A percentile compares a stretch with the other conserved stretches of the same genome.
Evolutionary conservation across 2,113 vertebrate species (phyloP).

Genomic region (Macrotus californicus): DNA sequence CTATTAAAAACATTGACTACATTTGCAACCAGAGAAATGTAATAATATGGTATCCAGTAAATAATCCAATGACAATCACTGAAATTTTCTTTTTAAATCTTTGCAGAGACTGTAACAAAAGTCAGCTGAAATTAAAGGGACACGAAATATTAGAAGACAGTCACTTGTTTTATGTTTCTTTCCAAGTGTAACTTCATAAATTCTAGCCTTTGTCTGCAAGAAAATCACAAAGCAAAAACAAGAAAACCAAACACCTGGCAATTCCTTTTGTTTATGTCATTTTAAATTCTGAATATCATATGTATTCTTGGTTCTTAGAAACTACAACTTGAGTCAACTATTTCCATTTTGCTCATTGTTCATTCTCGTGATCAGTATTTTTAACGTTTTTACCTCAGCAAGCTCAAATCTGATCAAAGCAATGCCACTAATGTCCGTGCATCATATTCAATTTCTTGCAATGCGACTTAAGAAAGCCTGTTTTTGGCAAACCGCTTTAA

Average conservation of each 20-base stretch:
- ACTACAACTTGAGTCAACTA: background rate
- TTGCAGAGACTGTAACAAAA: background rate
- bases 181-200: conserved; percentile 37
- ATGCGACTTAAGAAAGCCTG: background rate
- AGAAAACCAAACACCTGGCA: background rate
- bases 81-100: conserved; percentile 29
- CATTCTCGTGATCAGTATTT: background rate
- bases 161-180: background rate
- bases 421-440: background rate
- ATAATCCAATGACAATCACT: background rate
- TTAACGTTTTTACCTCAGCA: background rate
- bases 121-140: background rate
- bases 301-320: background rate
- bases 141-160: background rate
- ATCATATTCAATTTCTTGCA: background rate
- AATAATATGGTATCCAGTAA: background rate
- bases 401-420: conserved; percentile 12
- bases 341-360: background rate
- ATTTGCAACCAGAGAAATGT: background rate
- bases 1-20: background rate
- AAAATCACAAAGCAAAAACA: conserved; percentile 31
- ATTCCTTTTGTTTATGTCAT: background rate
- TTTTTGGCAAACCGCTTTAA: background rate
- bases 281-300: background rate
- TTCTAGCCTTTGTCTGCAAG: background rate